Evolutionary conservation across 2,888 invertebrate genomes (phyloP), one percentile per base, ranked within the genome.

Genomic region (Schrankia costaestrigalis): DNA sequence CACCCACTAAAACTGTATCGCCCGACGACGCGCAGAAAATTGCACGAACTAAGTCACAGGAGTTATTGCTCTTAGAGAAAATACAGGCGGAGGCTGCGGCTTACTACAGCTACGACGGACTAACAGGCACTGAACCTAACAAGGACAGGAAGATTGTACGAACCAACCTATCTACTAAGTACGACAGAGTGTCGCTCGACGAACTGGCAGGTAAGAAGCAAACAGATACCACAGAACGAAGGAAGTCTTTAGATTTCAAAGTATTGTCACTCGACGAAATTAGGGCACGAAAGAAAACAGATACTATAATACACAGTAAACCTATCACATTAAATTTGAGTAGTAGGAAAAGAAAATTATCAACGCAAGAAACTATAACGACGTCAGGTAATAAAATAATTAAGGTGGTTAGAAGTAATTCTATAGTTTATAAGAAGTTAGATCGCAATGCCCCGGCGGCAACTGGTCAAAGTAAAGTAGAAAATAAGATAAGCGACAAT

Each of bases 41-140:
- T 21, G 73, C 78, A 25, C 78, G 82, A 46, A 79, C 90, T 43
- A 92, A 93, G 83, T 91, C 92, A 0, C 89, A 92, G 66, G 94
- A 93, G 70, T 90, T 93, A 54, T 89, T 92, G 45, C 89, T 91
- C 26, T 80, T 93, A 31, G 93, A 93, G 78, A 89, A 89, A 58
- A 91, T 93, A 40, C 93, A 93, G 68, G 92, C 91, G 0, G 93
- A 92, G 67, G 90, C 92, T 1, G 93, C 93, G 3, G 92, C 92
- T n/a, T 92, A 89, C 80, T 93, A 93, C 79, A 89, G 90, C 54
- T 93, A 92, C 81, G 89, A 90, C 57, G 63, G 80, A 30, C 74
- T 80, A 28, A 63, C 69, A 3, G 56, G 63, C 25, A 37, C 50
- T 1, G 70, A 61, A 6, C 31, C 39, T 21, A 23, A 42, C 40